Evolutionary conservation across 2,113 vertebrate species (phyloP).

Genomic region (Falcunculus frontatus): DNA sequence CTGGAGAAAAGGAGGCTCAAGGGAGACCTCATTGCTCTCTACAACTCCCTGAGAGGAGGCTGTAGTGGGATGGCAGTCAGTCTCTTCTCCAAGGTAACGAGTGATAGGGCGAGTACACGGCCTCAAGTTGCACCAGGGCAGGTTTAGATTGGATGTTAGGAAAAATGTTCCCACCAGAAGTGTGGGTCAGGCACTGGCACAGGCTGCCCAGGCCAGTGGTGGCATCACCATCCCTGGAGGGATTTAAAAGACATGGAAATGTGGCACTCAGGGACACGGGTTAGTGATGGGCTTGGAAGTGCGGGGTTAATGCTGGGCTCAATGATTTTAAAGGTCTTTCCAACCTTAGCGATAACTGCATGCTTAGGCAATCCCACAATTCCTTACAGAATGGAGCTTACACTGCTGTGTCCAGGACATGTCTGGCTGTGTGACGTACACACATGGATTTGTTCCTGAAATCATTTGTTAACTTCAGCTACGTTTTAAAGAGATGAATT

Average conservation of each 20-base stretch:
- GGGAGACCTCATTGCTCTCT: not conserved
- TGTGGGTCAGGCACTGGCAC: not conserved
- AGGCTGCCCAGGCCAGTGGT: not conserved
- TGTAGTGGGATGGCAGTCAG: not conserved
- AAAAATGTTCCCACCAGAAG: not conserved
- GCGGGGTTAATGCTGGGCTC: not conserved
- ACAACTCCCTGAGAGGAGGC: not conserved
- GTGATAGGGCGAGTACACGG: not conserved
- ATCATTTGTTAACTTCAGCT: not conserved
- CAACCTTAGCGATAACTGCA: not conserved
- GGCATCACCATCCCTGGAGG: not conserved
- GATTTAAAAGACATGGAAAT: not conserved
- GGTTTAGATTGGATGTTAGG: not conserved
- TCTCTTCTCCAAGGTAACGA: not conserved
- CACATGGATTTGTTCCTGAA: not conserved
- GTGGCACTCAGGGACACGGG: not conserved
- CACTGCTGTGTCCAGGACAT: not conserved
- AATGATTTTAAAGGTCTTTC: not conserved
- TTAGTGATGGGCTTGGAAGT: not conserved
- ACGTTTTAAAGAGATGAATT: not conserved
- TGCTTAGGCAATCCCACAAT: not conserved
- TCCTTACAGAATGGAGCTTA: not conserved
- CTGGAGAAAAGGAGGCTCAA: not conserved
- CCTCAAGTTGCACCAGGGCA: not conserved
- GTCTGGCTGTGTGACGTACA: fast-evolving